Percentiles rank a stretch among this genome's conserved stretches.
phyloP scores from a whole-genome alignment of 1,140 invertebrate species.

The Potamilus streckersoni region DNA sequence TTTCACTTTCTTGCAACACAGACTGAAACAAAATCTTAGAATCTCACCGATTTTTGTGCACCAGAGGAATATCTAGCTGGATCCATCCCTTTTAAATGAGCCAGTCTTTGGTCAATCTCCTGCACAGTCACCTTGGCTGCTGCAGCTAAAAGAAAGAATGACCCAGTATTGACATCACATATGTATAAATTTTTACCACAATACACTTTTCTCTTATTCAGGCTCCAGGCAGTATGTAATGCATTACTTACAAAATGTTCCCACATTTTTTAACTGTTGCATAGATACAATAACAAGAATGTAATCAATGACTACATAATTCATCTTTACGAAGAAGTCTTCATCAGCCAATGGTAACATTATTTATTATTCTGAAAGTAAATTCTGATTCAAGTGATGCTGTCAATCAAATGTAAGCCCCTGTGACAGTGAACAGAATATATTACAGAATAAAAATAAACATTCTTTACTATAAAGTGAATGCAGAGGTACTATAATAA shows the following conservation, averaged over 20 bases:
- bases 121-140: constrained; percentile 26
- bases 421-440: too few relatives aligned
- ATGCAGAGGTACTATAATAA: too few relatives aligned
- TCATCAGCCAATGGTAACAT: too few relatives aligned
- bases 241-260: not conserved
- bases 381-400: not conserved
- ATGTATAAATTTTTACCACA: not conserved
- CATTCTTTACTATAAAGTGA: too few relatives aligned
- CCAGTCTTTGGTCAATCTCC: constrained; percentile 39
- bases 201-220: not conserved
- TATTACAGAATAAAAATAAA: too few relatives aligned
- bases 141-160: not conserved
- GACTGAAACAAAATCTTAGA: not conserved
- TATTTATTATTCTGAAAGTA: too few relatives aligned
- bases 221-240: not conserved
- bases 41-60: too few relatives aligned
- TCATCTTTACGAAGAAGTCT: too few relatives aligned
- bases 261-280: not conserved
- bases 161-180: not conserved
- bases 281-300: constrained; percentile 1
- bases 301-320: not conserved
- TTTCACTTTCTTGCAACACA: not conserved
- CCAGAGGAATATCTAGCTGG: constrained; percentile 11
- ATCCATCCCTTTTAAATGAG: constrained; percentile 37
- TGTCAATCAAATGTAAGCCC: too few relatives aligned